These are phyloP conservation scores for Drosophila antonietae DNA, from an alignment of 2,888 invertebrate genomes.

Conservation along the genomic window DNA sequence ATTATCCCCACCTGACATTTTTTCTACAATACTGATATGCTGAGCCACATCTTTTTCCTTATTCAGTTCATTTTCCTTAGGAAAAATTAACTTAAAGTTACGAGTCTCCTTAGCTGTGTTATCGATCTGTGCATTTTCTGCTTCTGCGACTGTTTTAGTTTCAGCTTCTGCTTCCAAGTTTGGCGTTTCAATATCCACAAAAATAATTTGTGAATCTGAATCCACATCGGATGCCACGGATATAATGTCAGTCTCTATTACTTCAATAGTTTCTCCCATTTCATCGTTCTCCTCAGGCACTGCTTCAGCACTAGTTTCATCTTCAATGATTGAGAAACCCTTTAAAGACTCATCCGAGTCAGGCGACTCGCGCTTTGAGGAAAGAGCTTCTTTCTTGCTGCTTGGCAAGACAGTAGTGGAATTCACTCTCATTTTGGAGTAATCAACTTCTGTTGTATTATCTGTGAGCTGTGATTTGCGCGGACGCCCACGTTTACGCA, in stretches of 20 bases:
- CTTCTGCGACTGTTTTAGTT: not conserved
- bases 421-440: not conserved
- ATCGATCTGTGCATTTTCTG: not conserved
- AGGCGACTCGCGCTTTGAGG: conserved; percentile 33
- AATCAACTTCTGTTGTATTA: not conserved
- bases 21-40: not conserved
- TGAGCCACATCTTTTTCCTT: not conserved
- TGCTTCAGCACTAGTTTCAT: conserved; percentile 3
- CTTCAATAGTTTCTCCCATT: conserved; percentile 13
- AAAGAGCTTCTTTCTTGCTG: conserved; percentile 23
- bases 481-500: conserved; percentile 73
- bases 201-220: conserved; percentile 49
- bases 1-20: not conserved
- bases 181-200: conserved; percentile 39
- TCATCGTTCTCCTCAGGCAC: not conserved
- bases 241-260: conserved; percentile 36
- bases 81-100: conserved; percentile 35
- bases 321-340: conserved; percentile 18
- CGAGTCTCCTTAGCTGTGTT: conserved; percentile 1
- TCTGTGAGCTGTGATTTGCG: conserved; percentile 35
- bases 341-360: conserved; percentile 42
- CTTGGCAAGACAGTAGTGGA: not conserved
- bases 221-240: conserved; percentile 36
- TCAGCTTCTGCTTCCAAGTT: conserved; percentile 1
- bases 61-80: conserved; percentile 11